Evolutionary conservation across 2,797 vertebrate genomes (phyloP), one percentile per base, ranked within the genome.

Genomic region (Sylvilagus floridanus): DNA sequence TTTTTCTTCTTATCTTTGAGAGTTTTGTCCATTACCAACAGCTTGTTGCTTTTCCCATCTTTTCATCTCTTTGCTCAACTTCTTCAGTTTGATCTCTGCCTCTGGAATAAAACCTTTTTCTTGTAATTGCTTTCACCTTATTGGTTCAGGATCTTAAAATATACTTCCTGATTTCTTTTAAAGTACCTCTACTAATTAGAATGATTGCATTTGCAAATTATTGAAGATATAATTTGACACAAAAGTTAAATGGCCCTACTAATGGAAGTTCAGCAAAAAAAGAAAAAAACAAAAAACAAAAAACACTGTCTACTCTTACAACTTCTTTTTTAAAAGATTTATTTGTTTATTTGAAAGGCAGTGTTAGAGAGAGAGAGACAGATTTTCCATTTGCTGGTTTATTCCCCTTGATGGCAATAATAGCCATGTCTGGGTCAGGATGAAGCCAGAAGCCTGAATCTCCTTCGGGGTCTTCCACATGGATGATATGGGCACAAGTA

Each of bases 181-280:
- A 83, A 82, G 35, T 68, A 30, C 35, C n/a, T 90, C 22, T 79
- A 68, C 85, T 85, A 37, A 68, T 68, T 76, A 69, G 19, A 63
- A 92, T 22, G 69, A 24, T 82, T 76, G 72, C 72, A 13, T 77
- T 69, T 92, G 17, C 30, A 87, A 69, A 87, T 93, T 82, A 83
- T 65, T 52, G 50, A n/a, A 87, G 37, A 75, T 30, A 66, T 71
- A 37, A 93, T 87, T 35, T 78, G 26, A 12, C 32, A 2, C 91
- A 47, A 87, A 47, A 87, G 19, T 26, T 77, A 91, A 86, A 65
- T 69, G 76, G 30, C 35, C 28, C 84, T 57, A 24, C 10, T 82
- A 71, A 57, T 57, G 63, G 42, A 42, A 42, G 42, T 6, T 42
- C 42, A 42, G 42, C 6, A n/a, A 14, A 66, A 66, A 66, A 66